phyloP scores from a whole-genome alignment of 1,140 invertebrate genomes.

The Drosophila biarmipes region DNA sequence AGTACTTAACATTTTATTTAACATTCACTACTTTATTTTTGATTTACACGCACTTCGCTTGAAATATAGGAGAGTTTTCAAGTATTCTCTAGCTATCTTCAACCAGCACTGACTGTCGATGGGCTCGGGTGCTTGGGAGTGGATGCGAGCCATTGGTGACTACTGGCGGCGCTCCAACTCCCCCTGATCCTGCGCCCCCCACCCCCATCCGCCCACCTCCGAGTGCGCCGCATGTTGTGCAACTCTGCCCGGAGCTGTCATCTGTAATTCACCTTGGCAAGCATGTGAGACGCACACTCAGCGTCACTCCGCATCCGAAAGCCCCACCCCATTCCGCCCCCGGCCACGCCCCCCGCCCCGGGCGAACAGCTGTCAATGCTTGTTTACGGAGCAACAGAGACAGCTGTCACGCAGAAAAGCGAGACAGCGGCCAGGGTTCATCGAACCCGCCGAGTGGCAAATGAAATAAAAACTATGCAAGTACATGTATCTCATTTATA shows the following conservation, averaged over 20 bases:
- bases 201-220: background rate
- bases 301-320: background rate
- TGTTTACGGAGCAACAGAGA: conserved; percentile 9
- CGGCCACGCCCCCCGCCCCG: background rate
- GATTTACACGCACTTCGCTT: background rate
- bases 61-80: background rate
- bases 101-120: conserved; percentile 22
- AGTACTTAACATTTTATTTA: no score
- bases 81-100: background rate
- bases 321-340: background rate
- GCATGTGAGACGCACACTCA: conserved; percentile 4
- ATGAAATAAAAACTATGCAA: background rate
- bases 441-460: conserved; percentile 18
- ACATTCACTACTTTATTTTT: background rate
- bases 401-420: background rate
- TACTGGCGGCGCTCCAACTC: conserved; percentile 1
- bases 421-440: background rate
- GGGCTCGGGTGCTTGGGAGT: conserved; percentile 4
- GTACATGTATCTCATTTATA: background rate
- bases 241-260: conserved; percentile 36
- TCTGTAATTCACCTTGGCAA: conserved; percentile 34
- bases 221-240: conserved; percentile 33
- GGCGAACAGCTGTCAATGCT: conserved; percentile 41
- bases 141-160: conserved; percentile 36
- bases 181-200: conserved; percentile 3